Conservation (phyloP, 1,140 invertebrate genomes). For the Dinoponera quadriceps region DNA sequence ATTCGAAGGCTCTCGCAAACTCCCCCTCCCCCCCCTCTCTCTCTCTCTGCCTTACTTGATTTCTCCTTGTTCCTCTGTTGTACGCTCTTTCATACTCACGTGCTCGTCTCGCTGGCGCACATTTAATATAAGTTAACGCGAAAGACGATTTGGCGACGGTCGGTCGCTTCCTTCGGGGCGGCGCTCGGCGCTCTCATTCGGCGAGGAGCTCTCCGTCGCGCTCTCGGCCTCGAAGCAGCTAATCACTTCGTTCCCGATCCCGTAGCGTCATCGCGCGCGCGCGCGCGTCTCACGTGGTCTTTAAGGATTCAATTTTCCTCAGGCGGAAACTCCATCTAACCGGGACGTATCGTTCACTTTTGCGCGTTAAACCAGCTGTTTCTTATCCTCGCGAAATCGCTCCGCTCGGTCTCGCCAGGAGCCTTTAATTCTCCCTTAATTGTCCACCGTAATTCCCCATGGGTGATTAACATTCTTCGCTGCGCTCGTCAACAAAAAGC, state of each 20-base stretch:
- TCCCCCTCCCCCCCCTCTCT: not conserved
- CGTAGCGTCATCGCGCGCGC: not conserved
- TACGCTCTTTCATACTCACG: not conserved
- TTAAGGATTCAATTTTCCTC: slow-evolving; percentile 48
- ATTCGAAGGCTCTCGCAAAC: slow-evolving; percentile 21
- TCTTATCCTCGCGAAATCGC: not conserved
- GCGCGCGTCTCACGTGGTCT: not conserved
- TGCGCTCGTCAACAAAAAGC: slow-evolving; percentile 18
- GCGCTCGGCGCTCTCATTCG: not conserved
- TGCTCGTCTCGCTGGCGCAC: not conserved
- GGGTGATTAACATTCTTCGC: slow-evolving; percentile 11
- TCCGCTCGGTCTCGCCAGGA: not conserved
- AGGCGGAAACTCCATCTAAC: not conserved
- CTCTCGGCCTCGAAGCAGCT: slow-evolving; percentile 14
- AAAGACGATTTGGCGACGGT: not conserved
- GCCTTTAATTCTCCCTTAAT: not conserved
- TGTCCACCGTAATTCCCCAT: not conserved
- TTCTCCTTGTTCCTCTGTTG: too few species aligned
- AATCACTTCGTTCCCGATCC: slow-evolving; percentile 18
- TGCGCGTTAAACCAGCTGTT: not conserved
- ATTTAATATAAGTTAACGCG: slow-evolving; percentile 46
- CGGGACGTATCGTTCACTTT: not conserved
- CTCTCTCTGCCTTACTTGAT: too few species aligned
- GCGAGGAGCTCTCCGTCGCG: not conserved
- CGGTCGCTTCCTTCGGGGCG: not conserved